Evolutionary conservation across 2,797 vertebrate genomes (phyloP).

Genomic region (Anguilla pacifica): DNA sequence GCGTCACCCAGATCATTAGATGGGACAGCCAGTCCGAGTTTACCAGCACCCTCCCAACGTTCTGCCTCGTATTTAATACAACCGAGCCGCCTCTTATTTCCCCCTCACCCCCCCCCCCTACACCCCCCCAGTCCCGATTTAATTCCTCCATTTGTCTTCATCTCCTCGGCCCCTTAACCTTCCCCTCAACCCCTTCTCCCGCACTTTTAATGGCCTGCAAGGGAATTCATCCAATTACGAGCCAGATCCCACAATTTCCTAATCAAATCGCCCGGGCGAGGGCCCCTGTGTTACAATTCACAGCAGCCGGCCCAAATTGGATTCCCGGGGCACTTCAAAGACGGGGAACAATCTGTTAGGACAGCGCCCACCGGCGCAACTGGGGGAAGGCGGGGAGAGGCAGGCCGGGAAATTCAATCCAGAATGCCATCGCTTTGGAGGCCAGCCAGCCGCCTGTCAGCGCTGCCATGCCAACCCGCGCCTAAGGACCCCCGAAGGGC

Average conservation of each 20-base stretch:
- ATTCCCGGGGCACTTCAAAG: slow-evolving; percentile 79
- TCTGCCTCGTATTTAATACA: slow-evolving; percentile 73
- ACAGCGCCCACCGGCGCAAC: slow-evolving; percentile 65
- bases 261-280: slow-evolving; percentile 73
- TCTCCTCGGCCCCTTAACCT: slow-evolving; percentile 70
- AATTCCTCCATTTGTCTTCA: slow-evolving; percentile 84
- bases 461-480: slow-evolving; percentile 71
- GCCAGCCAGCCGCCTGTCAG: slow-evolving; percentile 71
- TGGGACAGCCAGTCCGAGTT: slow-evolving; percentile 55
- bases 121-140: slow-evolving; percentile 61
- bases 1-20: slow-evolving; percentile 54
- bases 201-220: slow-evolving; percentile 75
- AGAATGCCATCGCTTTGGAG: slow-evolving; percentile 77
- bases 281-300: slow-evolving; percentile 78
- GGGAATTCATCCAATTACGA: slow-evolving; percentile 87
- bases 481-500: slow-evolving; percentile 62
- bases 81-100: slow-evolving; percentile 53
- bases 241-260: slow-evolving; percentile 75
- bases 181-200: slow-evolving; percentile 63
- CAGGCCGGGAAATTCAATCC: slow-evolving; percentile 75
- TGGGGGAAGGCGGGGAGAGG: slow-evolving; percentile 47
- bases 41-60: slow-evolving; percentile 67
- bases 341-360: slow-evolving; percentile 79
- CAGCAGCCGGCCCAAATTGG: slow-evolving; percentile 73
- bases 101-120: slow-evolving; percentile 64